Conservation (phyloP, 2,113 vertebrate species). For the Saccopteryx bilineata region DNA sequence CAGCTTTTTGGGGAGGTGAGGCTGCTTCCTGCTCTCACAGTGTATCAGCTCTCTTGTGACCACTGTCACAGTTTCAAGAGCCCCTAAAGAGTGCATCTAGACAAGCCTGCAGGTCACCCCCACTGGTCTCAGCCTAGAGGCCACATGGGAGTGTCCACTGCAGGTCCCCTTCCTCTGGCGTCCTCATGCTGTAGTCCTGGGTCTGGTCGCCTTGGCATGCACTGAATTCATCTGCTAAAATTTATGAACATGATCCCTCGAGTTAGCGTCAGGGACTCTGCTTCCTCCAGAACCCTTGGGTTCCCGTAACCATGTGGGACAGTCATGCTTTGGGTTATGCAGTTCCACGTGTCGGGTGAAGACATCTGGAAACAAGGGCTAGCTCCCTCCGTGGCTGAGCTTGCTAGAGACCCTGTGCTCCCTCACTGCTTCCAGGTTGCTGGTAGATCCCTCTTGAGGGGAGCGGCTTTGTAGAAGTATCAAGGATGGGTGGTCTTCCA, state of each 20-base stretch:
- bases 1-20: accelerated
- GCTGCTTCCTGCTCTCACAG: neutral
- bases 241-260: neutral
- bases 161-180: neutral
- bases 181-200: neutral
- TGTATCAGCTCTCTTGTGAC: neutral
- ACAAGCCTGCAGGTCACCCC: too few species aligned
- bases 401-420: neutral
- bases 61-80: accelerated
- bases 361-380: neutral
- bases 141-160: accelerated
- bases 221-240: neutral
- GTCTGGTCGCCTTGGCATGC: neutral
- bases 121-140: neutral
- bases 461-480: neutral
- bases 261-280: neutral
- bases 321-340: neutral
- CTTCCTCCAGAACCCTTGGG: neutral
- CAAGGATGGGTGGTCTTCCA: neutral
- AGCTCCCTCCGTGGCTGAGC: too few species aligned
- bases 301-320: neutral
- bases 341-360: neutral
- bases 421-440: neutral
- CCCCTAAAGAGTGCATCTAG: neutral
- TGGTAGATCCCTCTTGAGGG: neutral